Base-by-base conservation (phyloP, 2,888 invertebrate species). In the Himalopsyche japonica region DNA sequence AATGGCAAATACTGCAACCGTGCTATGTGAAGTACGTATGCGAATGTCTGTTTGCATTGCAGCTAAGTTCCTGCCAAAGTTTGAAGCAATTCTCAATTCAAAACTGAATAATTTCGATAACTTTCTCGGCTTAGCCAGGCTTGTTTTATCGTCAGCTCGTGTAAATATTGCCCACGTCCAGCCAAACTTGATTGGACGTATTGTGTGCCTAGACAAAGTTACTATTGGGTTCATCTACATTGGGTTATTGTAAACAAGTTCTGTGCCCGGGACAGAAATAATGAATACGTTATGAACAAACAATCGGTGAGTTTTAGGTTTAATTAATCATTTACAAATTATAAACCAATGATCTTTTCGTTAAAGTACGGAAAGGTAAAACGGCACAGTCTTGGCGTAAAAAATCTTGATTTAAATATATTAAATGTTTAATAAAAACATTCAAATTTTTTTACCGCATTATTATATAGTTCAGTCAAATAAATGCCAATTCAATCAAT, bases 111-210 rank as follows among this genome's bases (percentile, higher is more conserved):
- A 83, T 80, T 80, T 24, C 47, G 76, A 80, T 83, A 70, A 83
- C 76, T 80, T 83, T 80, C 57, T 79, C 78, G 32, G 82, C 77
- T 34, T 30, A 34, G 43, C 81, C 8, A 43, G 34, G 77, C n/a
- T 47, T 47, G 82, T 81, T 48, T 76, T 76, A 32, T 48, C 30
- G 20, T n/a, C 43, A 18, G 37, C 18, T 24, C 20, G 37, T 79
- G 48, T 34, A 84, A 84, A 82, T 70, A 78, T 70, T 81, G 78
- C 76, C 79, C 79, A 30, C 82, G 78, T 82, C 79, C 82, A 80
- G 64, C 24, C 57, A n/a, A 76, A 70, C 47, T 49, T 84, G 84
- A 84, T 84, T 84, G 82, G 49, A 34, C 76, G 47, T 57, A 84
- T 82, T 84, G 81, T 84, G 78, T 81, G 43, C 70, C n/a, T 30